phyloP scores from a whole-genome alignment of 2,797 vertebrate species.

The Poeciliopsis infans region DNA sequence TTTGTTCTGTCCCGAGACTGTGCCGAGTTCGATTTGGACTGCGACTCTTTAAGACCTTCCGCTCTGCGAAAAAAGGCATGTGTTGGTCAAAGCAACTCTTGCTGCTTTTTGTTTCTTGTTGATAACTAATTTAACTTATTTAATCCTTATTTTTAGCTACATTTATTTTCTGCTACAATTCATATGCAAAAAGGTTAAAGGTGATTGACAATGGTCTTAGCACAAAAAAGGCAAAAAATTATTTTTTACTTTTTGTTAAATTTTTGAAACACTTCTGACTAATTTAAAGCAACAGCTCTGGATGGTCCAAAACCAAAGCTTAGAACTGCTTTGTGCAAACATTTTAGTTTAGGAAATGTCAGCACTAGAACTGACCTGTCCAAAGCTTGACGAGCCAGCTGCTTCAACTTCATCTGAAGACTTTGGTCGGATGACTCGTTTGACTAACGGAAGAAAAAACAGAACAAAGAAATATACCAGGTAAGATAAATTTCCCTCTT shows the following conservation, averaged over 20 bases:
- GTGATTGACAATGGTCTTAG: background rate
- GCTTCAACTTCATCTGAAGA: conserved; percentile 93
- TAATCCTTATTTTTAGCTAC: background rate
- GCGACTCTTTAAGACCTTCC: conserved; percentile 91
- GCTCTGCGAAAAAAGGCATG: conserved; percentile 80
- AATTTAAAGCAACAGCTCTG: background rate
- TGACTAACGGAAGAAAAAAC: conserved; percentile 79
- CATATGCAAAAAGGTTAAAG: background rate
- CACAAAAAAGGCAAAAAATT: background rate
- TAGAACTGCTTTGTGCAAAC: background rate
- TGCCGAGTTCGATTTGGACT: conserved; percentile 81
- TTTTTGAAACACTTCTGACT: background rate
- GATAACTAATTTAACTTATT: background rate
- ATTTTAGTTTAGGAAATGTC: background rate
- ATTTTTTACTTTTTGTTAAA: background rate
- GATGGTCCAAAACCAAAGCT: background rate
- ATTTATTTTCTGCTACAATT: background rate
- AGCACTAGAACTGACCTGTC: conserved; percentile 83
- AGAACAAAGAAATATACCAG: conserved; percentile 25
- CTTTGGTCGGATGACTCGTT: conserved; percentile 91
- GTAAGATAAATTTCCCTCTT: background rate
- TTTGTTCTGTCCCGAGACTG: conserved; percentile 84
- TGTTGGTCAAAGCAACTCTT: background rate
- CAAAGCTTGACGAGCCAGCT: conserved; percentile 93
- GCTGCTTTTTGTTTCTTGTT: background rate